Evolutionary conservation across 2,797 vertebrate species (phyloP).

Genomic region (Semaprochilodus insignis): DNA sequence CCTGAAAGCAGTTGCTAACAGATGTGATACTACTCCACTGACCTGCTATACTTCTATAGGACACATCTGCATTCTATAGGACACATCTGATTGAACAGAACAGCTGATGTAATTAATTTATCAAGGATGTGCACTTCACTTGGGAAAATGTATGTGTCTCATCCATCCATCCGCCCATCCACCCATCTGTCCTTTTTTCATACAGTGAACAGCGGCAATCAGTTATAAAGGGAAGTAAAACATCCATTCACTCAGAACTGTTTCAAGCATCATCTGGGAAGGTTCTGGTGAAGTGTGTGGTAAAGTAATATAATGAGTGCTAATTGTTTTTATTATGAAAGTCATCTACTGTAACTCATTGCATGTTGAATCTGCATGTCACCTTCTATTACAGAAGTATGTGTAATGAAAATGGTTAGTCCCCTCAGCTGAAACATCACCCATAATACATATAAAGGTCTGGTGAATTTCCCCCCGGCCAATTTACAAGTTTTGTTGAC

Average conservation of each 20-base stretch:
- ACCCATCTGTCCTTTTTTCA: neutral
- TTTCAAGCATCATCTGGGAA: neutral
- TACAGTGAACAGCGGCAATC: neutral
- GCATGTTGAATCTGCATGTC: neutral
- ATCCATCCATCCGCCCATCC: constrained; percentile 12
- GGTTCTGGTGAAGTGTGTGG: neutral
- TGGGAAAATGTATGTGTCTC: constrained; percentile 67
- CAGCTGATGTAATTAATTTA: constrained; percentile 73
- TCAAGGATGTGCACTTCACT: constrained; percentile 65
- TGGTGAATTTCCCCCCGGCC: too few relatives aligned
- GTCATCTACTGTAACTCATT: neutral
- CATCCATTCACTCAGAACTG: neutral
- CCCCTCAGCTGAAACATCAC: too few relatives aligned
- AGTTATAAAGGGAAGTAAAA: neutral
- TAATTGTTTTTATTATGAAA: neutral
- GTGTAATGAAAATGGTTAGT: too few relatives aligned
- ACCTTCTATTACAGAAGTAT: neutral
- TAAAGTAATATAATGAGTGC: neutral
- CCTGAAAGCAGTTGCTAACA: neutral
- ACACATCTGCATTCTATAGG: constrained; percentile 59
- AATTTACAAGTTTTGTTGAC: too few relatives aligned
- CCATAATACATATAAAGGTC: too few relatives aligned
- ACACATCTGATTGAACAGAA: constrained; percentile 68
- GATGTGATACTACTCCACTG: constrained; percentile 7
- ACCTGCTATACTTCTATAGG: constrained; percentile 38